These are phyloP conservation scores for Podargus strigoides DNA, from an alignment of 2,797 vertebrate genomes.

Conservation along the genomic window DNA sequence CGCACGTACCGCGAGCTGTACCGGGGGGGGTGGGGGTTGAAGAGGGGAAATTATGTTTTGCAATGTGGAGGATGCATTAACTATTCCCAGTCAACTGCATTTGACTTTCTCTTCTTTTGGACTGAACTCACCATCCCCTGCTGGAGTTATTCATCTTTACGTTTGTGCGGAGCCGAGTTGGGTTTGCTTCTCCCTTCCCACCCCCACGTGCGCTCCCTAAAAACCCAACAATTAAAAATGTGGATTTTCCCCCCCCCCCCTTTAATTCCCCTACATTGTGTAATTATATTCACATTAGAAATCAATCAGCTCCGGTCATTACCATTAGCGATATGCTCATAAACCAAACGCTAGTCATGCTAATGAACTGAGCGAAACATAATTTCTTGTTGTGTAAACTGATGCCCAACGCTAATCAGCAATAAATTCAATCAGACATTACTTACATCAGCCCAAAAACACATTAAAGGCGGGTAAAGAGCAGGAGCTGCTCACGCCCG, in stretches of 20 bases:
- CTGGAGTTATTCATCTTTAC: not conserved
- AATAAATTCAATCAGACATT: conserved; percentile 61
- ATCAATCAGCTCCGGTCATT: conserved; percentile 54
- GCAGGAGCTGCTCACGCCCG: not conserved
- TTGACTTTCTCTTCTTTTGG: not conserved
- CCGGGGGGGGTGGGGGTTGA: not conserved
- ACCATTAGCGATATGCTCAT: conserved; percentile 50
- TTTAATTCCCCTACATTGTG: conserved; percentile 41
- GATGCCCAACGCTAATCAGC: conserved; percentile 47
- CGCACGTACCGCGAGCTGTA: not conserved
- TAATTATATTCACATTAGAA: conserved; percentile 77
- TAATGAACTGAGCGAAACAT: conserved; percentile 56
- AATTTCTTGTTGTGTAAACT: conserved; percentile 56
- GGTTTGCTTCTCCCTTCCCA: not conserved
- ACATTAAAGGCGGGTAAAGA: not conserved
- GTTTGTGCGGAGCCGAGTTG: not conserved
- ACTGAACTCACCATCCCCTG: not conserved
- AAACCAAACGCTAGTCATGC: conserved; percentile 39
- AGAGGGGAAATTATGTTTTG: not conserved
- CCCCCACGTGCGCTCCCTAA: not conserved
- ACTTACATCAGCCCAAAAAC: conserved; percentile 46
- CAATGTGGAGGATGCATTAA: not conserved
- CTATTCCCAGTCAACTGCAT: not conserved
- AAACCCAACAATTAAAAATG: conserved; percentile 30
- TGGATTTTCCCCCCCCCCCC: not conserved